phyloP scores from a whole-genome alignment of 2,113 vertebrate species.

The Sus scrofa region T2T-Sscrofa CM000826.6:150680501-150681000 shows the following conservation, averaged over 20 bases:
- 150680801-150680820: slow-evolving; percentile 78
- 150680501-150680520: neutral
- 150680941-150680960: neutral
- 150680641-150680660: neutral
- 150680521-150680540: neutral
- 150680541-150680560: neutral
- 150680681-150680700: neutral
- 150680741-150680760: neutral
- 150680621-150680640: neutral
- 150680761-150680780: neutral
- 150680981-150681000: neutral
- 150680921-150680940: neutral
- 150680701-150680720: neutral
- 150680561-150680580: neutral
- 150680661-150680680: neutral
- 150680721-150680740: neutral
- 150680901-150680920: neutral
- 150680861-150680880: slow-evolving; percentile 72
- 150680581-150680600: neutral
- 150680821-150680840: slow-evolving; percentile 83
- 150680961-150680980: neutral
- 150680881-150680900: slow-evolving; percentile 82
- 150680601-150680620: neutral
- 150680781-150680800: slow-evolving; percentile 27
- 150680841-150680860: too few relatives aligned